Evolutionary conservation across 2,888 invertebrate genomes (phyloP), one percentile per base, ranked within the genome.

Genomic region (Rotaria magnacalcarata): DNA sequence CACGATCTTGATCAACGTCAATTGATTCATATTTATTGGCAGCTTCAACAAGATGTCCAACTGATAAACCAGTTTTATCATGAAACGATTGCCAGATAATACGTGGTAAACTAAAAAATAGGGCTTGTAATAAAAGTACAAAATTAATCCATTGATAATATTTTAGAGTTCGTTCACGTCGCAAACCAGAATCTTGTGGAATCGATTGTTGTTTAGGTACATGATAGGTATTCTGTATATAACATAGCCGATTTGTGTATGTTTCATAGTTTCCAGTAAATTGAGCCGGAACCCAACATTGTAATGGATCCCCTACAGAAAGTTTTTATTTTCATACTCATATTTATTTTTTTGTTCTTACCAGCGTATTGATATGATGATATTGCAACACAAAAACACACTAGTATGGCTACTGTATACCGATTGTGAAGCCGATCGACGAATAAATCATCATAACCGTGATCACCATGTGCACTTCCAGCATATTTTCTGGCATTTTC

Each of bases 141-240:
- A 87, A 85, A 85, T 87, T 85, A 50, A 87, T 85, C 87, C 87
- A 87, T 85, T 87, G 87, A 84, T 87, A 87, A 34, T 87, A 87
- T 60, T 85, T 85, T 1, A 87, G 58, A 80, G 85, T 87, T 67
- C 75, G 47, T 85, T 87, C 58, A 41, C 84, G 85, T 74, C 87
- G 54, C 34, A 84, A 52, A 52, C 34, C 41, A 3, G 50, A 21
- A 85, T 74, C 84, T 16, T 87, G 60, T 10, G 87, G 87, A 27
- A 87, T 60, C 24, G 80, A 54, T n/a, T 85, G 74, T 50, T 87
- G 34, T 47, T 85, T 85, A 21, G 85, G 50, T 34, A 87, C 87
- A 84, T 85, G 85, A 47, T 87, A 87, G 16, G 87, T 87, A 74
- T 85, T 87, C 56, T 87, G 85, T 67, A 87, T 34, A 80, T 85